Conservation (phyloP, 2,113 vertebrate species). For the Notothenia rossii region DNA sequence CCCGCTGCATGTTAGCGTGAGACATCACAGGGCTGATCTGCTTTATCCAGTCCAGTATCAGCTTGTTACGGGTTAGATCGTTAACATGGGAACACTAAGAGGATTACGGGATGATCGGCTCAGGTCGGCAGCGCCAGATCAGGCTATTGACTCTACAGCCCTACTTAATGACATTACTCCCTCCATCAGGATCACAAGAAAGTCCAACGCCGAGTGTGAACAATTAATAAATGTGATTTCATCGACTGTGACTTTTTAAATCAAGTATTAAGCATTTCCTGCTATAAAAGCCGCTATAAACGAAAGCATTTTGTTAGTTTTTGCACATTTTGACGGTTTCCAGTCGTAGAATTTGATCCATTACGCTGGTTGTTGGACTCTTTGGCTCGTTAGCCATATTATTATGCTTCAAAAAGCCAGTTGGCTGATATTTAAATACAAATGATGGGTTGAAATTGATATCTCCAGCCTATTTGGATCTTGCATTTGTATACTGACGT, state of each 20-base stretch:
- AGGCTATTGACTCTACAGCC: constrained; percentile 57
- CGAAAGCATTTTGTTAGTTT: background rate
- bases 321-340: too few relatives aligned
- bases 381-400: too few relatives aligned
- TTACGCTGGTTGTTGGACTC: too few relatives aligned
- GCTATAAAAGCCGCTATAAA: too few relatives aligned
- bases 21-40: constrained; percentile 57
- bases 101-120: constrained; percentile 59
- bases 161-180: constrained; percentile 18
- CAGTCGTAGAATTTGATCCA: too few relatives aligned
- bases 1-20: constrained; percentile 35
- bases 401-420: too few relatives aligned
- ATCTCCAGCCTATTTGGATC: too few relatives aligned
- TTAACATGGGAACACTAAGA: constrained; percentile 63
- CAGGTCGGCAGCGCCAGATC: constrained; percentile 53
- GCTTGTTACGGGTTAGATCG: constrained; percentile 57
- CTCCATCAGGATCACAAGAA: background rate
- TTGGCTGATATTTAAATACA: too few relatives aligned
- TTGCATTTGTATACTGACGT: too few relatives aligned
- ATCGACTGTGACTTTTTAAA: background rate
- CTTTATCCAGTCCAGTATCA: constrained; percentile 54
- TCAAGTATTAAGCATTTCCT: background rate
- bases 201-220: too few relatives aligned
- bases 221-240: background rate
- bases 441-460: too few relatives aligned